Evolutionary conservation across 2,113 vertebrate genomes (phyloP).

Genomic region (Erinaceus europaeus): DNA sequence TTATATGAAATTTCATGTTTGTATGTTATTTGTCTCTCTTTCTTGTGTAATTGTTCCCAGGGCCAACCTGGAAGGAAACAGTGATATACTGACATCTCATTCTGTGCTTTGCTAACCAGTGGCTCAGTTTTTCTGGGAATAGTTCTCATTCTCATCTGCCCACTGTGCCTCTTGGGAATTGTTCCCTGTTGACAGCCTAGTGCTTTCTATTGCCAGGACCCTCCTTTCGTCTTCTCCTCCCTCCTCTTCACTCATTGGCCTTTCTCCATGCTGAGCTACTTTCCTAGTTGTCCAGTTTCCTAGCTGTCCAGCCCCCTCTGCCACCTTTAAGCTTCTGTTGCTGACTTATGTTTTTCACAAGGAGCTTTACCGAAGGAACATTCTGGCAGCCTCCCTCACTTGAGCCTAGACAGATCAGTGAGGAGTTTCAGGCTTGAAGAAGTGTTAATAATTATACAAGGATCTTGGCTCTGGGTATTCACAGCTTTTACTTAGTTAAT

Average conservation of each 20-base stretch:
- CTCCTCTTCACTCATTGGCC: not conserved
- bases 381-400: not conserved
- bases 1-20: not conserved
- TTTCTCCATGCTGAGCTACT: not conserved
- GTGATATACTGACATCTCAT: not conserved
- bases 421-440: not conserved
- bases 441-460: not conserved
- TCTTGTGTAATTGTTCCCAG: not conserved
- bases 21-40: not conserved
- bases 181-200: not conserved
- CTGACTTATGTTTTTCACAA: not conserved
- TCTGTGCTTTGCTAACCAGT: rapidly evolving
- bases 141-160: not conserved
- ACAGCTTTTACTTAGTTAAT: not conserved
- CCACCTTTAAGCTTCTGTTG: not conserved
- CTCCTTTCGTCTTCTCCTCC: not conserved
- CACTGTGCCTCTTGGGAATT: not conserved
- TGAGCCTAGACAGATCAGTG: not conserved
- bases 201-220: not conserved
- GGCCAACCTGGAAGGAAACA: not conserved
- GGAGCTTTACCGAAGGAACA: not conserved
- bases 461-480: not conserved
- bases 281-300: not conserved
- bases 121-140: not conserved
- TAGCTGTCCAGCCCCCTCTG: not conserved